A percentile compares a stretch with the other conserved stretches of the same genome.
These are phyloP conservation scores for Epinephelus awoara DNA, from an alignment of 2,797 vertebrate genomes.

Conservation along the genomic window DNA sequence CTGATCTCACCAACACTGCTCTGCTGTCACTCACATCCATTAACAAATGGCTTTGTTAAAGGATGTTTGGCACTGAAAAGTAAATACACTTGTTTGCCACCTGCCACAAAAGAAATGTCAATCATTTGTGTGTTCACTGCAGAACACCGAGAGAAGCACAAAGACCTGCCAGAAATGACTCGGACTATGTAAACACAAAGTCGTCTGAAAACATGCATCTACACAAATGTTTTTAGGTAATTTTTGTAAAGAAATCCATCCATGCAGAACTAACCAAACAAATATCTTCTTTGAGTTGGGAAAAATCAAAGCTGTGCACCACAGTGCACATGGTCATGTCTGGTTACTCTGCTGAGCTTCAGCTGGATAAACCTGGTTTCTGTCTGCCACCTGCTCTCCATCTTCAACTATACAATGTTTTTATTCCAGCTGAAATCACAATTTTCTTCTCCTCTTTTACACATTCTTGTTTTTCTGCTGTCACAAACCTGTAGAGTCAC, in stretches of 20 bases:
- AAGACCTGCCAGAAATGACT: background rate
- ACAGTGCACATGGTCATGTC: background rate
- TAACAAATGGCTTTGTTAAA: background rate
- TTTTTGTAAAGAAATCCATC: background rate
- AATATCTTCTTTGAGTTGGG: background rate
- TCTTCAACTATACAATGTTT: background rate
- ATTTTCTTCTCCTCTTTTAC: background rate
- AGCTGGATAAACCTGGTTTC: background rate
- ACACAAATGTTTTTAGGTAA: background rate
- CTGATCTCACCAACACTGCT: conserved; percentile 33
- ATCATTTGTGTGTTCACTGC: background rate
- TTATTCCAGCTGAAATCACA: background rate
- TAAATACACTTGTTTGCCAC: background rate
- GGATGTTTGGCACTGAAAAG: background rate
- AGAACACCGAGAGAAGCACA: background rate
- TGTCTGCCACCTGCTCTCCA: background rate
- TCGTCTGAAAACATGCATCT: background rate
- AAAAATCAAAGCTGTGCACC: background rate
- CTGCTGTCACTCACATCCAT: conserved; percentile 15
- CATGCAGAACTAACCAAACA: background rate
- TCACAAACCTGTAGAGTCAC: background rate
- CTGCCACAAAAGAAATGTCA: background rate
- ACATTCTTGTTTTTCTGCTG: background rate
- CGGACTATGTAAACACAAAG: too few relatives aligned
- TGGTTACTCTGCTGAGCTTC: background rate